Percentiles rank a stretch among this genome's conserved stretches.
Conservation (phyloP, 2,113 vertebrate species). For the Grammomys surdaster region DNA sequence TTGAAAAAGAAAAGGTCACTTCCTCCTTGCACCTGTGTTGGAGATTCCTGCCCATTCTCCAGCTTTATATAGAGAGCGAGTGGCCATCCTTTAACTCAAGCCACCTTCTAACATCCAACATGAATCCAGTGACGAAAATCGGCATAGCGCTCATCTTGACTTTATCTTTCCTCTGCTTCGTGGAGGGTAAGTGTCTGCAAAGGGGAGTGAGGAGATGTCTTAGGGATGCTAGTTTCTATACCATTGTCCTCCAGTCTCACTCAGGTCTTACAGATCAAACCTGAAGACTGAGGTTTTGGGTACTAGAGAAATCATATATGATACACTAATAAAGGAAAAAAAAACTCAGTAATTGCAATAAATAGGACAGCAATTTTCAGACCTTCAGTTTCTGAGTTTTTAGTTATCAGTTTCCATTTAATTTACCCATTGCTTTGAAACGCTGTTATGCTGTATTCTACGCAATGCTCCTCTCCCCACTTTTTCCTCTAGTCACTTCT, state of each 20-base stretch:
- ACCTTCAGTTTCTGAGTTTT: neutral
- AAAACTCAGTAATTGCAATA: neutral
- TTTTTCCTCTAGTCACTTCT: too few species aligned
- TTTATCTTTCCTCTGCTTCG: neutral
- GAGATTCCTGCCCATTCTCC: neutral
- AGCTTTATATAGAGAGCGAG: neutral
- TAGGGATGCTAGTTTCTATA: neutral
- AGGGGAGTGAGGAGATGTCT: neutral
- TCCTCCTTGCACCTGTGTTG: neutral
- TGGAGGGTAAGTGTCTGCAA: neutral
- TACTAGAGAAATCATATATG: neutral
- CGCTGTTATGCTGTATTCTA: neutral
- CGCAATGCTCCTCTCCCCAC: too few species aligned
- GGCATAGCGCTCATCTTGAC: neutral
- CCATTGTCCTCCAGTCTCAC: neutral
- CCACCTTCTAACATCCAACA: neutral
- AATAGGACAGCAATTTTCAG: neutral
- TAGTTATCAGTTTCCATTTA: neutral
- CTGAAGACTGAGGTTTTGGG: neutral
- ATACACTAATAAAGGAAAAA: neutral
- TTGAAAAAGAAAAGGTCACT: neutral
- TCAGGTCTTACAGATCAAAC: neutral
- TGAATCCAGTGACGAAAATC: neutral
- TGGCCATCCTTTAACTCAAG: neutral
- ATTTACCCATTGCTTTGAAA: neutral